Percentiles rank a stretch among this genome's conserved stretches.
Conservation (phyloP, 2,113 vertebrate genomes). For the Antechinus stuartii region DNA sequence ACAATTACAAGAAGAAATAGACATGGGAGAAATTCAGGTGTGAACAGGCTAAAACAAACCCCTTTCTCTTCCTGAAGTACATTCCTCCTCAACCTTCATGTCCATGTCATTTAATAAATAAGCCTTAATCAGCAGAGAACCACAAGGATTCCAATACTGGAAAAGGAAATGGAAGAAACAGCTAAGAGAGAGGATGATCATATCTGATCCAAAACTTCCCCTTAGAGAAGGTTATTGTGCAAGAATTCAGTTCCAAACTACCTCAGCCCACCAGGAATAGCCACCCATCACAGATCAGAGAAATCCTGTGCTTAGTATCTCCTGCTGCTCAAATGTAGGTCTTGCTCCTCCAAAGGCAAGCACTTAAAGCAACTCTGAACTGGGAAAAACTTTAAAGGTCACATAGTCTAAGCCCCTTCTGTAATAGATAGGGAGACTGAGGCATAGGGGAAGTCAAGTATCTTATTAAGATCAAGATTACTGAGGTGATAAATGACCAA, state of each 20-base stretch:
- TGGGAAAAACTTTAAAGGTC: not conserved
- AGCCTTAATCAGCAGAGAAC: not conserved
- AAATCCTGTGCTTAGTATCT: slow-evolving; percentile 26
- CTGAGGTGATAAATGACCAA: not conserved
- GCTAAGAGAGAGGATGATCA: not conserved
- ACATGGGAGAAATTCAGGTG: not conserved
- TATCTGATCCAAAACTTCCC: not conserved
- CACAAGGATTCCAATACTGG: not conserved
- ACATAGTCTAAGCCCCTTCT: not conserved
- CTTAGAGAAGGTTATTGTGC: not conserved
- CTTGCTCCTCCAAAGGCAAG: slow-evolving; percentile 19
- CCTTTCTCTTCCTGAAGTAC: slow-evolving; percentile 6
- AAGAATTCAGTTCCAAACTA: slow-evolving; percentile 27
- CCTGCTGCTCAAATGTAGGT: slow-evolving; percentile 43
- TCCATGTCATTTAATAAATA: not conserved
- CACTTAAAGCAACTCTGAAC: not conserved
- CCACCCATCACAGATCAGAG: not conserved
- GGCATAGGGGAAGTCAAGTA: not conserved
- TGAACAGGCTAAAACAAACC: not conserved
- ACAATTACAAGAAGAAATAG: not conserved
- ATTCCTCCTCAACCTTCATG: not conserved
- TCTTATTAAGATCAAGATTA: not conserved
- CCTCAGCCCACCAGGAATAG: not conserved
- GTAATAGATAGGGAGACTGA: not conserved
- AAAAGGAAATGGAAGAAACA: not conserved